These are phyloP conservation scores for Drosophila leonis DNA, from an alignment of 2,888 invertebrate genomes.

Conservation along the genomic window DNA sequence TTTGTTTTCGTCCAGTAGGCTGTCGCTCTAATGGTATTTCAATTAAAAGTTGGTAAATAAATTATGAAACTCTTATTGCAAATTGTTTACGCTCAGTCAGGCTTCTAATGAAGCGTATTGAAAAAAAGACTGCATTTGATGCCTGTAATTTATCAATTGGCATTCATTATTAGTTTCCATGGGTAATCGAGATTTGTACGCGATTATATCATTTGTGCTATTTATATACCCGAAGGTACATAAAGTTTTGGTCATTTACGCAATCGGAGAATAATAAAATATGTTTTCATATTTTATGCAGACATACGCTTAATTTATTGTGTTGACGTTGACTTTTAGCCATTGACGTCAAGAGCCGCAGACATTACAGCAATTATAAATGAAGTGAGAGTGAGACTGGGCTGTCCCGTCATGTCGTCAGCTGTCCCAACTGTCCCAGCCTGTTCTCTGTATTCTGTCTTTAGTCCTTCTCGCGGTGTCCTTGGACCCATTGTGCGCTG, in stretches of 20 bases:
- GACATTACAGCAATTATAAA: constrained; percentile 57
- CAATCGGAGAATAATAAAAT: constrained; percentile 41
- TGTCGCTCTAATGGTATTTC: constrained; percentile 47
- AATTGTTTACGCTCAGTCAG: constrained; percentile 28
- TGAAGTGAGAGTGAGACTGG: constrained; percentile 43
- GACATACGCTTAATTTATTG: constrained; percentile 24
- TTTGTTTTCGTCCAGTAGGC: constrained; percentile 3
- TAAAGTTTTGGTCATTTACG: constrained; percentile 35
- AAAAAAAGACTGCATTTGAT: constrained; percentile 1
- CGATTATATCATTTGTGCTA: constrained; percentile 34
- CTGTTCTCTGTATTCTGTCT: constrained; percentile 17
- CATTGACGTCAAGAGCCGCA: constrained; percentile 60
- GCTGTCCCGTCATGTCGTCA: constrained; percentile 23
- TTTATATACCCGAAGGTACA: constrained; percentile 31
- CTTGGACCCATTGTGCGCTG: constrained; percentile 65
- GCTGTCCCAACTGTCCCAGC: constrained; percentile 11
- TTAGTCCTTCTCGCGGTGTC: constrained; percentile 34
- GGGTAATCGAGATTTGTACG: constrained; percentile 1
- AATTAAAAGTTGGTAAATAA: constrained; percentile 64
- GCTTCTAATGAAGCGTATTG: constrained; percentile 28
- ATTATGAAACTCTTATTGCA: constrained; percentile 50
- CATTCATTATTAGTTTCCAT: constrained; percentile 2
- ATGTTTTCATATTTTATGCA: constrained; percentile 43
- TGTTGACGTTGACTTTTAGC: constrained; percentile 56
- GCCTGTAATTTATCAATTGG: not conserved